These are phyloP conservation scores for Lithophane leautieri DNA, from an alignment of 2,888 invertebrate genomes.

Conservation along the genomic window DNA sequence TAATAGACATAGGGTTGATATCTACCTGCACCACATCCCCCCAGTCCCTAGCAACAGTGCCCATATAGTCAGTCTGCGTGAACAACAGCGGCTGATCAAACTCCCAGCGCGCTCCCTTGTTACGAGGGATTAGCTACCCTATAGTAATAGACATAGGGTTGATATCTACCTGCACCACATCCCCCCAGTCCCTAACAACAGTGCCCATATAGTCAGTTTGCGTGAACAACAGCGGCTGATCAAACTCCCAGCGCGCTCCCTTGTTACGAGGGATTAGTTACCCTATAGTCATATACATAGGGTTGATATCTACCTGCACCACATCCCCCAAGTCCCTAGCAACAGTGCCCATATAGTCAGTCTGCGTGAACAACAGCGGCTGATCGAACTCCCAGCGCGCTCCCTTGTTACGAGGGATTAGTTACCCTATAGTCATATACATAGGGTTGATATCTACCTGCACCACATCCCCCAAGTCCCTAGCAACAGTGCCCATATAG, in stretches of 20 bases:
- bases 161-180: conserved; percentile 92
- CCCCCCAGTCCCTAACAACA: conserved; percentile 93
- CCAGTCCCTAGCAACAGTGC: conserved; percentile 94
- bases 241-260: conserved; percentile 97
- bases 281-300: neutral
- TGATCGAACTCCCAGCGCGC: conserved; percentile 98
- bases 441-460: conserved; percentile 85
- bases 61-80: conserved; percentile 62
- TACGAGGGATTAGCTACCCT: conserved; percentile 65
- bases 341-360: conserved; percentile 96
- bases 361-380: conserved; percentile 94
- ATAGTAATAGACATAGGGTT: neutral
- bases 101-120: conserved; percentile 96
- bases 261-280: conserved; percentile 82
- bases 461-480: conserved; percentile 90
- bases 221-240: conserved; percentile 94
- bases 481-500: conserved; percentile 91
- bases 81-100: neutral
- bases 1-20: neutral
- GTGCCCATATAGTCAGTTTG: conserved; percentile 95
- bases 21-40: conserved; percentile 75
- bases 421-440: neutral
- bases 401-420: conserved; percentile 93
- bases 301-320: conserved; percentile 89
- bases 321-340: conserved; percentile 95